These are phyloP conservation scores for Stichodactyla mertensii DNA, from an alignment of 64 coral and sea anemone species.

Conservation along the genomic window DNA sequence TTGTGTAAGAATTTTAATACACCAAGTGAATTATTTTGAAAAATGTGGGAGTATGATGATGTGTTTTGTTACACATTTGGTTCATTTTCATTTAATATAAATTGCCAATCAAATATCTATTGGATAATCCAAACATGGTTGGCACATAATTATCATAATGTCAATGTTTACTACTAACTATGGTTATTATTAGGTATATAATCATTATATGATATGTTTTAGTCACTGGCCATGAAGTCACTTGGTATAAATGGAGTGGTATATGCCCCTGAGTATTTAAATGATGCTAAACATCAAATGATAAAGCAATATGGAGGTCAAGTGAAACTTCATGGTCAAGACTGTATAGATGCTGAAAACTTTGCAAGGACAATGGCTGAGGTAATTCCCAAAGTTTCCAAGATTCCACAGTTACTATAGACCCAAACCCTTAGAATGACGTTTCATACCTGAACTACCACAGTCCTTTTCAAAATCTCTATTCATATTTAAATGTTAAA, in stretches of 20 bases:
- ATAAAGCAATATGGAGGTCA: background rate
- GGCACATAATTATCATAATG: too few relatives aligned
- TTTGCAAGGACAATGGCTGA: background rate
- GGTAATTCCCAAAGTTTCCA: background rate
- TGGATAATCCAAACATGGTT: too few relatives aligned
- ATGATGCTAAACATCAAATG: background rate
- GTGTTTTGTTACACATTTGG: too few relatives aligned
- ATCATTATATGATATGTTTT: background rate
- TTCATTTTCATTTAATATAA: too few relatives aligned
- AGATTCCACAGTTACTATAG: too few relatives aligned
- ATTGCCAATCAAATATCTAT: too few relatives aligned
- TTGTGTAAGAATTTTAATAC: slow-evolving; percentile 43
- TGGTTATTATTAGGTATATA: too few relatives aligned
- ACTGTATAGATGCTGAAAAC: background rate
- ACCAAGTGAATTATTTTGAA: background rate
- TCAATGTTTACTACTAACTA: too few relatives aligned
- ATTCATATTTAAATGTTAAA: too few relatives aligned
- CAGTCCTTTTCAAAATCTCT: too few relatives aligned
- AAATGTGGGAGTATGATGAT: background rate
- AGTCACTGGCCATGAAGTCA: slow-evolving; percentile 3
- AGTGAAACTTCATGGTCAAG: background rate
- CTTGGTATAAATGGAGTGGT: slow-evolving; percentile 13
- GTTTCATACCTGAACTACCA: too few relatives aligned
- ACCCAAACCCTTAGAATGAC: too few relatives aligned
- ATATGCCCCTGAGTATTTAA: background rate